Percentiles rank a stretch among this genome's conserved stretches.
Evolutionary conservation across 2,888 invertebrate species (phyloP).

Genomic region (Megastigmus dorsalis): DNA sequence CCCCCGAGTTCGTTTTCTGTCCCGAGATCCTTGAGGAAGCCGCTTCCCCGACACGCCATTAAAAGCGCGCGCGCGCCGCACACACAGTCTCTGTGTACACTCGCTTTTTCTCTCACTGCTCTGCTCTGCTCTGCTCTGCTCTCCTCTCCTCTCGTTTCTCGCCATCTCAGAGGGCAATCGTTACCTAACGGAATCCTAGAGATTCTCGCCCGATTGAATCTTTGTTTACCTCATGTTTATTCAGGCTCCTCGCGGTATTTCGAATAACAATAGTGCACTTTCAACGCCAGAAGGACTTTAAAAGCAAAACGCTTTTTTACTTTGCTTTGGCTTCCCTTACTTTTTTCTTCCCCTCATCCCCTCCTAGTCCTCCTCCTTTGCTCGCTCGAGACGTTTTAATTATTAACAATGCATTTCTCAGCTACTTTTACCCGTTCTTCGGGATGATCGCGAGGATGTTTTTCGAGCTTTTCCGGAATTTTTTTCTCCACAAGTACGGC

Average conservation of each 20-base stretch:
- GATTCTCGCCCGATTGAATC: constrained; percentile 20
- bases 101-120: no score
- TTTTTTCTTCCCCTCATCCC: no score
- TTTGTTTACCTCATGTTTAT: constrained; percentile 40
- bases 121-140: neutral
- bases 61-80: no score
- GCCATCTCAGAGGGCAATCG: constrained; percentile 14
- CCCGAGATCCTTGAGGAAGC: neutral
- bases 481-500: no score
- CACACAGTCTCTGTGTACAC: no score
- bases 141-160: no score
- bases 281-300: neutral
- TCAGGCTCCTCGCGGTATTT: constrained; percentile 10
- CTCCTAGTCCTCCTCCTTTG: no score
- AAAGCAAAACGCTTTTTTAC: neutral
- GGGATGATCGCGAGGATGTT: no score
- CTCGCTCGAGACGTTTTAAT: constrained; percentile 2
- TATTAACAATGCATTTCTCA: neutral
- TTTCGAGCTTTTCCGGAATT: no score
- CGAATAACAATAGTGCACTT: neutral
- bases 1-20: constrained; percentile 32
- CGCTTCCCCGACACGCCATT: constrained; percentile 11
- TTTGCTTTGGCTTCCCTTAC: no score
- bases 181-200: neutral
- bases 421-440: no score